Evolutionary conservation across 2,113 vertebrate genomes (phyloP).

Genomic region (Perognathus longimembris): DNA sequence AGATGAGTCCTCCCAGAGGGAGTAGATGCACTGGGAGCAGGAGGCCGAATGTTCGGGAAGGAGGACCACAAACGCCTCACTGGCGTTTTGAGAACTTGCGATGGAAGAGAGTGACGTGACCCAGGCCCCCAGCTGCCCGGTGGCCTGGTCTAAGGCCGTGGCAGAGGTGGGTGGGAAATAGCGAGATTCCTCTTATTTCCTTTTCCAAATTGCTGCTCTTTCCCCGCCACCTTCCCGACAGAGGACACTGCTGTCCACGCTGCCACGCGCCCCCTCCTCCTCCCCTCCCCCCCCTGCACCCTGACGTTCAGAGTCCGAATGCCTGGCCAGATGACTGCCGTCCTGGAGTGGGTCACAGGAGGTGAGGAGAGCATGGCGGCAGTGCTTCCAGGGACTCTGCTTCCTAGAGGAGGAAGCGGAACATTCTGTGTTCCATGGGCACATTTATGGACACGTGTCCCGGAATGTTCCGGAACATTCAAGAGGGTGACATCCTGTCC

Average conservation of each 20-base stretch:
- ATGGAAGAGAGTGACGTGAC: neutral
- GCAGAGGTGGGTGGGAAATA: rapidly evolving
- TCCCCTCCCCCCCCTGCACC: too few species aligned
- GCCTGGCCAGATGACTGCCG: neutral
- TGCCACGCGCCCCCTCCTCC: too few species aligned
- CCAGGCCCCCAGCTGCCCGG: neutral
- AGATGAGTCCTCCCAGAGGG: neutral
- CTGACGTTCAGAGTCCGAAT: neutral
- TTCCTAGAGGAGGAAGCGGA: neutral
- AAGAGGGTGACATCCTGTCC: neutral
- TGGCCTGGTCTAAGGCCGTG: rapidly evolving
- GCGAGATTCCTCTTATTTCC: neutral
- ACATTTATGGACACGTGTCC: too few species aligned
- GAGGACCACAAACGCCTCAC: neutral
- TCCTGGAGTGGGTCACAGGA: neutral
- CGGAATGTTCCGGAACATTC: too few species aligned
- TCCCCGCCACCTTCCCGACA: neutral
- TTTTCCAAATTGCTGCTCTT: neutral
- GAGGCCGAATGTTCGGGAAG: neutral
- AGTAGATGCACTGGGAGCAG: neutral
- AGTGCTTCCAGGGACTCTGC: neutral
- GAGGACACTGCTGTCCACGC: too few species aligned
- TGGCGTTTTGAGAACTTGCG: neutral
- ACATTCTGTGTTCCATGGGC: too few species aligned
- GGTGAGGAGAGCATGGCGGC: too few species aligned